Base-by-base conservation (phyloP, 2,797 vertebrate species). In the Gymnoscopelus microlampas region DNA sequence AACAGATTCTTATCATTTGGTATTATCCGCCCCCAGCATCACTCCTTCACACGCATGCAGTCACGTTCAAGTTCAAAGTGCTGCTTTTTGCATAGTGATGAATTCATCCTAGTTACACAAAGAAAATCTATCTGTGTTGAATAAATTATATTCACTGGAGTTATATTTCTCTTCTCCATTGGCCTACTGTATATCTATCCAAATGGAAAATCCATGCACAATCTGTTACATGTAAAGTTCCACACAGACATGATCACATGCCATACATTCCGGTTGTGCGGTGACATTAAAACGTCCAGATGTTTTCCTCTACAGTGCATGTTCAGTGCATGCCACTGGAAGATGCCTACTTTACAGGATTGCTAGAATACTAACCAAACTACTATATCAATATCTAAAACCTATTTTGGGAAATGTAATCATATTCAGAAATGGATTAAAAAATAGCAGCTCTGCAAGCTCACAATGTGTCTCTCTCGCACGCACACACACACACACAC, bases 121-220 rank as follows among this genome's bases (percentile, higher is more conserved):
- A 14, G 55, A 11, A 57, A 29, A 57, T 57, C 55, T 57, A 7
- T 26, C 55, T 1, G 29, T 44, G 29, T 29, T 14, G 56, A 10
- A 53, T 14, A 53, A 53, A 57, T 32, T 15, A 68, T 55, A 56
- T 63, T 74, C 49, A 63, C n/a, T 47, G 49, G 53, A 60, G 60
- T 19, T 19, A 19, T 19, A 44, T 29, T 29, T 29, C 57, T n/a
- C 55, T 70, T 68, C 73, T 65, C 58, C 70, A 71, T 65, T 72
- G 39, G 39, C 39, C 39, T 8, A 12, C 44, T 66, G 24, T 35
- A 5, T 48, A 5, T 48, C 32, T 47, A 50, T 13, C 29, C 51
- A 66, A 47, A 69, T 73, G 56, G 70, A 78, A 77, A 78, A 71
- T 71, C 60, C 32, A 77, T 68, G 26, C 39, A 63, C 35, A 29